phyloP scores from a whole-genome alignment of 2,113 vertebrate species.

The Plecturocebus donacophilus region DNA sequence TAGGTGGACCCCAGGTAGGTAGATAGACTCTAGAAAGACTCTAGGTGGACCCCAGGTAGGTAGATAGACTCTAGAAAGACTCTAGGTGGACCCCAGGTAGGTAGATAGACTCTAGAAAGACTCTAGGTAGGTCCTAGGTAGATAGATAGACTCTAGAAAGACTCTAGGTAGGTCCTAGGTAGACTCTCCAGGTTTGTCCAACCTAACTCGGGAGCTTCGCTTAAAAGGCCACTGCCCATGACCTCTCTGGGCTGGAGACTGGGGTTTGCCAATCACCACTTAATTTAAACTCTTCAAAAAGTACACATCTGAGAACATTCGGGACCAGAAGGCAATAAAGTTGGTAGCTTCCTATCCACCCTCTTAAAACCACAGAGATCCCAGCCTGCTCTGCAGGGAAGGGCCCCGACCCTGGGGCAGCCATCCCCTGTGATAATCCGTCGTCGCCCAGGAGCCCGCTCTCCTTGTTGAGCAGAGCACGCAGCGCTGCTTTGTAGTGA shows the following conservation, averaged over 20 bases:
- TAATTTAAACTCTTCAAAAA: neutral
- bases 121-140: no score
- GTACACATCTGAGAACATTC: neutral
- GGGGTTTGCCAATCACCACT: neutral
- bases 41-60: no score
- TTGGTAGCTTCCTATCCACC: neutral
- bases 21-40: no score
- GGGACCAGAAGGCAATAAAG: neutral
- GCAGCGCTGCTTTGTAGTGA: neutral
- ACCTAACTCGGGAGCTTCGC: neutral
- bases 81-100: no score
- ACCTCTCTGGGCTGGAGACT: neutral
- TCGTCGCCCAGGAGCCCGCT: neutral
- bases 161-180: no score
- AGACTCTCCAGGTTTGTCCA: no score
- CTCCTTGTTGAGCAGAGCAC: neutral
- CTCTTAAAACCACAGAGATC: no score
- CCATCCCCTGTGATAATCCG: neutral
- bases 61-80: no score
- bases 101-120: no score
- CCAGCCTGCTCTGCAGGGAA: neutral
- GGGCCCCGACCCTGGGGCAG: fast-evolving
- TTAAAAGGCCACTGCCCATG: neutral
- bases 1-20: no score
- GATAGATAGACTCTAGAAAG: no score